Base-by-base conservation (phyloP, 2,113 vertebrate species). In the Glareola pratincola region DNA sequence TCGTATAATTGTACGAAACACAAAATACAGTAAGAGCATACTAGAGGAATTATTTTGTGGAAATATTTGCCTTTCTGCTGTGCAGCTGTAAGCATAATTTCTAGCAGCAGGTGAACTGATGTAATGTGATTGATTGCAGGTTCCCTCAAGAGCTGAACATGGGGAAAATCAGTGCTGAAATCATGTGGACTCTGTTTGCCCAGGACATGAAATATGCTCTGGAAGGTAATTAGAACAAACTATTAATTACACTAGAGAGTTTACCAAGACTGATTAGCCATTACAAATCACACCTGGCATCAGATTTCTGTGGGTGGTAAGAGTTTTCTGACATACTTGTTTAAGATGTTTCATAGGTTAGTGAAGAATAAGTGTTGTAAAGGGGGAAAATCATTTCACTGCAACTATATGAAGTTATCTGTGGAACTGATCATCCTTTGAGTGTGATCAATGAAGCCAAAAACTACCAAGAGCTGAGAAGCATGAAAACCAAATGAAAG, bases 131-230 rank as follows among this genome's bases (percentile, higher is more conserved):
- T 96, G 79, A 63, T 97, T 98, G 92, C 97, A 99, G 99, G 98
- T 99, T 99, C 96, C 99, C 99, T 62, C 99, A 99, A 94, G 99
- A 99, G 96, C 97, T 99, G 97, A 99, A 98, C 95, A 99, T 98
- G 98, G 99, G 99, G 32, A 99, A 98, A 97, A 97, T 99, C 96
- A 99, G 99, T 68, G 98, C 99, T 18, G 99, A 99, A 96, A 99
- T 99, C 94, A 99, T 97, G 97, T 99, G 99, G 99, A 98, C 88
- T 90, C 98, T 99, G 72, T 99, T 99, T 94, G 98, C 99, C 86
- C 98, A 98, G 94, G 99, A 99, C 88, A 99, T 99, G 99, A 99
- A 99, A 95, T 99, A 99, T 80, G 99, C 99, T 64, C 98, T 99
- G 97, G 99, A 99, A 98, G 99, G 99, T 99, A 98, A 98, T 88